A percentile compares a stretch with the other conserved stretches of the same genome.
Evolutionary conservation across 2,888 invertebrate genomes (phyloP).

Genomic region (Epirrhoe tristata): DNA sequence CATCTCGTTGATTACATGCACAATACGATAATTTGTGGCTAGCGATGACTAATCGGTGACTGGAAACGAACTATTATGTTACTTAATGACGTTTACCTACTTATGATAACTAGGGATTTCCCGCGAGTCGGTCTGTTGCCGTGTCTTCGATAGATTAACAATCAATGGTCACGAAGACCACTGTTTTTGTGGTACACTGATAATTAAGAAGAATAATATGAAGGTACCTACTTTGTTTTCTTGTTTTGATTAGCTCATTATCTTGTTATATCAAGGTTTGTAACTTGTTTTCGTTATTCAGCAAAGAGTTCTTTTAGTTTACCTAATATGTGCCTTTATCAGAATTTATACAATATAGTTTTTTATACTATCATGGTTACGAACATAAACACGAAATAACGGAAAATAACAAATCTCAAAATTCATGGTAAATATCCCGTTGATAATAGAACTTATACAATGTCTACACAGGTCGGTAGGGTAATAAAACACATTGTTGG

Average conservation of each 20-base stretch:
- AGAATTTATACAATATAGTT: too few species aligned
- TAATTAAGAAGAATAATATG: not conserved
- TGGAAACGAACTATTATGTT: conserved; percentile 37
- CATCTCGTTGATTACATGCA: conserved; percentile 30
- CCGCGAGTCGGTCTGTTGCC: conserved; percentile 16
- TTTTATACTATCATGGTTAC: too few species aligned
- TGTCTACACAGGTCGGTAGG: too few species aligned
- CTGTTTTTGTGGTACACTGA: not conserved
- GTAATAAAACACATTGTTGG: too few species aligned
- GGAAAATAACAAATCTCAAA: too few species aligned
- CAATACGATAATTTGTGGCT: conserved; percentile 40
- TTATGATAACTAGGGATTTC: conserved; percentile 14
- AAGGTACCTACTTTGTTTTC: not conserved
- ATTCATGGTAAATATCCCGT: too few species aligned
- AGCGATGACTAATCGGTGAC: conserved; percentile 34
- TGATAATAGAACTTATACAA: too few species aligned
- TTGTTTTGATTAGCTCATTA: not conserved
- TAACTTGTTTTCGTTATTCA: not conserved
- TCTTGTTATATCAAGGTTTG: not conserved
- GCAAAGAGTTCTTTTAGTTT: too few species aligned
- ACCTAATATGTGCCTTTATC: too few species aligned
- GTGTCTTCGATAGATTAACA: conserved; percentile 16
- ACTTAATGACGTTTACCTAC: conserved; percentile 20
- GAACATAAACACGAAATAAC: too few species aligned
- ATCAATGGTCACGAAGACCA: conserved; percentile 13